Percentiles rank a stretch among this genome's conserved stretches.
These are phyloP conservation scores for Podilymbus podiceps DNA, from an alignment of 2,113 vertebrate species.

Conservation along the genomic window DNA sequence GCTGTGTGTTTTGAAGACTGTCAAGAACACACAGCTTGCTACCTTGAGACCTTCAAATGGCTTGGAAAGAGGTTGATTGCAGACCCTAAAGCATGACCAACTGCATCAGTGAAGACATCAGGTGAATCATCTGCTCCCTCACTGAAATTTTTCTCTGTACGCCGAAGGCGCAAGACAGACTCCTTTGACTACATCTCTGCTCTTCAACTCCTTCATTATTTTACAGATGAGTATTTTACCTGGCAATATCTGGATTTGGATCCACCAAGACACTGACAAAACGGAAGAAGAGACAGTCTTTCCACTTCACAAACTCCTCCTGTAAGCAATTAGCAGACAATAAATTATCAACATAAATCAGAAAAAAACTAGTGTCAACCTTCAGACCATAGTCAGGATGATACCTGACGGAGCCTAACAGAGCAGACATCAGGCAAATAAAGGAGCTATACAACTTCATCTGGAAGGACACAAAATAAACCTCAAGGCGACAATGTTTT, in stretches of 20 bases:
- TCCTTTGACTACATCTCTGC: background rate
- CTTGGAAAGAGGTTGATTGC: background rate
- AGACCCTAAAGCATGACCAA: background rate
- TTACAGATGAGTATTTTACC: constrained; percentile 70
- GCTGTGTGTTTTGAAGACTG: background rate
- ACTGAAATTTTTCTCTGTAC: background rate
- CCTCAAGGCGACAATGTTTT: background rate
- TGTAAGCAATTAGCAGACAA: constrained; percentile 41
- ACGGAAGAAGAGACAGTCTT: constrained; percentile 89
- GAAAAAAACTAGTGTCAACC: background rate
- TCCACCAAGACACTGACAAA: constrained; percentile 87
- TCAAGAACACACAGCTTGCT: background rate
- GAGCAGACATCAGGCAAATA: fast-evolving
- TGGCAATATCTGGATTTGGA: constrained; percentile 82
- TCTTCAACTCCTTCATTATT: background rate
- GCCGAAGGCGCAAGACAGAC: background rate
- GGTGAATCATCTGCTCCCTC: background rate
- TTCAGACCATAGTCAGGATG: background rate
- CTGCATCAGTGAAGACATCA: background rate
- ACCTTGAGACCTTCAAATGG: background rate
- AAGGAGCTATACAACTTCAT: background rate
- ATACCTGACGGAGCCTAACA: background rate
- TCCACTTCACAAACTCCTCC: constrained; percentile 98
- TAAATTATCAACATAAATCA: background rate
- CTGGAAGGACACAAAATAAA: background rate